Percentiles rank a stretch among this genome's conserved stretches.
Evolutionary conservation across 2,888 invertebrate species (phyloP).

Genomic region (Erannis defoliaria): DNA sequence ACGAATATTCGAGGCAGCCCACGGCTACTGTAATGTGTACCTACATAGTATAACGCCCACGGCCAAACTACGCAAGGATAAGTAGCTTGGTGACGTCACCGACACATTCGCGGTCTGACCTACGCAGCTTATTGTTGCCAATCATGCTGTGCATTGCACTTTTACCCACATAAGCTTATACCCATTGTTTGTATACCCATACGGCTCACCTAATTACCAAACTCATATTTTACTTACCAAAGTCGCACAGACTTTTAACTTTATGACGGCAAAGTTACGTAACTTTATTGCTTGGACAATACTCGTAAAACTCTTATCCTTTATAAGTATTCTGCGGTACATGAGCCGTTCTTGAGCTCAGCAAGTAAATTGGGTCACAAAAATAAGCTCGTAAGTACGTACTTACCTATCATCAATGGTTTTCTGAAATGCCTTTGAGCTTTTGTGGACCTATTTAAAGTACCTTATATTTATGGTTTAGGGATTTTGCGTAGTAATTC

Average conservation of each 20-base stretch:
- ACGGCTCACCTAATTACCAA: slow-evolving; percentile 2
- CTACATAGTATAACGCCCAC: too few species aligned
- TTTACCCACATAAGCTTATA: background rate
- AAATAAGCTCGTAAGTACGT: background rate
- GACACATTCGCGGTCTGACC: too few species aligned
- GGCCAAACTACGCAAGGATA: too few species aligned
- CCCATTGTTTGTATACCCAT: background rate
- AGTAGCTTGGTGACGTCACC: too few species aligned
- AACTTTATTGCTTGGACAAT: slow-evolving; percentile 18
- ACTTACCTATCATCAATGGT: slow-evolving; percentile 8
- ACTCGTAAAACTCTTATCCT: slow-evolving; percentile 14
- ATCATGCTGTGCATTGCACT: too few species aligned
- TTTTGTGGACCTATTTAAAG: background rate
- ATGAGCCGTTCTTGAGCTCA: background rate
- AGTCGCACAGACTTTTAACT: slow-evolving; percentile 4
- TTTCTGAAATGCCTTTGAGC: slow-evolving; percentile 2
- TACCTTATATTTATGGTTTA: too few species aligned
- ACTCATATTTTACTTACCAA: background rate
- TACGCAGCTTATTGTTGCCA: too few species aligned
- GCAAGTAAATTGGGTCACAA: slow-evolving; percentile 11
- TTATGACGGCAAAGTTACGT: slow-evolving; percentile 8
- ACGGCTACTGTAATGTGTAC: too few species aligned
- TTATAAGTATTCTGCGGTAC: slow-evolving; percentile 11
- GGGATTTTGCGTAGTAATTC: too few species aligned
- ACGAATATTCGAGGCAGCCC: too few species aligned